Conservation (phyloP, 1,140 invertebrate species). For the Hestina assimilis region DNA sequence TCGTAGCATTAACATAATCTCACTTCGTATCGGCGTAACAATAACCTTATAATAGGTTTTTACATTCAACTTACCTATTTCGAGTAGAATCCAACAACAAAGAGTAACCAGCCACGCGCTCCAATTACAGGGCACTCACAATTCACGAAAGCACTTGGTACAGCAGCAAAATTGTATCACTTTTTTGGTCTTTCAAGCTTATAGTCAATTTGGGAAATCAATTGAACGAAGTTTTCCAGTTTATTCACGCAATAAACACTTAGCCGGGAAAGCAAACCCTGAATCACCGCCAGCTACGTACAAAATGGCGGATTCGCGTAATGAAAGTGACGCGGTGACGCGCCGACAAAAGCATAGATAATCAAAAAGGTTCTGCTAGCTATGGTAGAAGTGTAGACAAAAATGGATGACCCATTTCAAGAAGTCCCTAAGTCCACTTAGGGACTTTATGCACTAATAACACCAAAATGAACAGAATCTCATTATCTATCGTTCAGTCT, state of each 20-base stretch:
- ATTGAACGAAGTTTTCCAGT: conserved; percentile 61
- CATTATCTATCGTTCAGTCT: too few relatives aligned
- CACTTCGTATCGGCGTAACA: not conserved
- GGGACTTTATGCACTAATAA: too few relatives aligned
- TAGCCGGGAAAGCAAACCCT: conserved; percentile 67
- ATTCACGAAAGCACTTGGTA: conserved; percentile 71
- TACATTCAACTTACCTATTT: conserved; percentile 63
- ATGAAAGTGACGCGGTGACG: conserved; percentile 77
- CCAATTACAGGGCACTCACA: conserved; percentile 74
- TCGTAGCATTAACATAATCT: not conserved
- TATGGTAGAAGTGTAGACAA: not conserved
- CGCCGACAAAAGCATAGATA: conserved; percentile 58
- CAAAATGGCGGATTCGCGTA: conserved; percentile 78
- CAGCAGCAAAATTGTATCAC: conserved; percentile 56
- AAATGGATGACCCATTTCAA: too few relatives aligned
- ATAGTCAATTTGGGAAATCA: conserved; percentile 49
- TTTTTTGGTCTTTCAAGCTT: conserved; percentile 47
- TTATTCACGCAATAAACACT: conserved; percentile 69
- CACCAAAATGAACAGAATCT: too few relatives aligned
- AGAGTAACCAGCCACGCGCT: conserved; percentile 76
- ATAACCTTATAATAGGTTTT: not conserved
- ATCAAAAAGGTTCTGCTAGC: conserved; percentile 14
- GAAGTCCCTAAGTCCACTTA: too few relatives aligned
- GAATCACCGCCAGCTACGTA: conserved; percentile 76
- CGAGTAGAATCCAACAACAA: conserved; percentile 75